Base-by-base conservation (phyloP, 2,113 vertebrate genomes). In the Microcebus lehilahytsara region DNA sequence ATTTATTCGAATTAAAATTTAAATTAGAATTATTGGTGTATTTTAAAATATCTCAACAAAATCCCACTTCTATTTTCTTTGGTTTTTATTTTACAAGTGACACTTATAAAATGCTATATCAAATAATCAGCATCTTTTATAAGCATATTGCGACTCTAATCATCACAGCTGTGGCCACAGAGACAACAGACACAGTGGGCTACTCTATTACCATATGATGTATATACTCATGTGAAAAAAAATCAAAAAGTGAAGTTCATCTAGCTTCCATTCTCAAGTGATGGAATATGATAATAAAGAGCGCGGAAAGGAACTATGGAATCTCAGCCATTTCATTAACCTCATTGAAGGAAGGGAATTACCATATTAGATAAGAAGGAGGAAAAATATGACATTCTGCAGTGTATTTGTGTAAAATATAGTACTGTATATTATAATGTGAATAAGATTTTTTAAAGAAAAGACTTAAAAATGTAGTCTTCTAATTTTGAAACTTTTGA, bases 401-500 rank as follows among this genome's bases (percentile, higher is more conserved):
- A 80, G n/a, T 79, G 58, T 85, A 90, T 90, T 46, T 86, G 2
- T 87, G n/a, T 79, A 80, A 91, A 95, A 92, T 77, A 2, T 62
- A 77, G 6, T 77, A 60, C 10, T 12, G 7, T 22, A 2, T 83
- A 72, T 93, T 88, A 27, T 49, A 80, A 92, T 85, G 12, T 77
- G 67, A 88, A 74, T 84, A 16, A 60, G 8, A 77, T 30, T 42
- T 84, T 93, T 69, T 95, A 56, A 92, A n/a, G 77, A 86, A 86
- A 95, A 75, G 40, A 37, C 7, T 58, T 75, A 86, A 91, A 49
- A 83, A 42, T 75, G 25, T 77, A 92, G 85, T 66, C 6, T 78
- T 95, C 46, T 96, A 97, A 95, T 97, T 96, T 95, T 86, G 22
- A 93, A 96, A 87, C 46, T 83, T 93, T 42, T 95, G 64, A 92